phyloP scores from a whole-genome alignment of 2,888 invertebrate species.

The Aporophyla lueneburgensis region DNA sequence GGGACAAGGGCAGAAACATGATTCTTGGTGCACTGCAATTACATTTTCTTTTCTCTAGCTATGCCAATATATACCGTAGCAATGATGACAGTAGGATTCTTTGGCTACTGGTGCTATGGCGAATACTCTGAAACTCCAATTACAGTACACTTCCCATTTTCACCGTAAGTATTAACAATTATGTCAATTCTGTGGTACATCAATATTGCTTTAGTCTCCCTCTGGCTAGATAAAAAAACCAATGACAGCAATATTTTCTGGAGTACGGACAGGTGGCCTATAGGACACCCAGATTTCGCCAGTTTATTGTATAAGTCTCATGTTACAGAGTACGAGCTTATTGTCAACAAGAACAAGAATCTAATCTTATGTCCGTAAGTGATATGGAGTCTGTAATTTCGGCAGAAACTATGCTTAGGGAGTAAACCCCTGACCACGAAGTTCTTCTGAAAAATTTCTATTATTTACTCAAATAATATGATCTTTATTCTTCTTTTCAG shows the following conservation, averaged over 20 bases:
- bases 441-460: too few species aligned
- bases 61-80: slow-evolving; percentile 70
- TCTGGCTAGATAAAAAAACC: too few species aligned
- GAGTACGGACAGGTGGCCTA: background rate
- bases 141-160: slow-evolving; percentile 77
- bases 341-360: too few species aligned
- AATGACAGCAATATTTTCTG: too few species aligned
- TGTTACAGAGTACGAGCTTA: background rate
- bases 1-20: too few species aligned
- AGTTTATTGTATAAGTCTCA: background rate
- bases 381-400: too few species aligned
- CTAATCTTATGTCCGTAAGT: too few species aligned
- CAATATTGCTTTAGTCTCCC: too few species aligned
- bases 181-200: background rate
- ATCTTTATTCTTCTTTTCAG: slow-evolving; percentile 64
- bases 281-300: background rate
- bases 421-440: too few species aligned
- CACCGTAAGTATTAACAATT: slow-evolving; percentile 64
- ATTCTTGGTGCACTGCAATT: background rate
- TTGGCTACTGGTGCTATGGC: slow-evolving; percentile 79
- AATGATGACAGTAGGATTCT: slow-evolving; percentile 74
- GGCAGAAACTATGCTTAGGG: too few species aligned
- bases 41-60: slow-evolving; percentile 63
- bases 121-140: slow-evolving; percentile 72
- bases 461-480: too few species aligned